Evolutionary conservation across 2,797 vertebrate genomes (phyloP), one percentile per base, ranked within the genome.

Genomic region (Chrysolophus pictus): DNA sequence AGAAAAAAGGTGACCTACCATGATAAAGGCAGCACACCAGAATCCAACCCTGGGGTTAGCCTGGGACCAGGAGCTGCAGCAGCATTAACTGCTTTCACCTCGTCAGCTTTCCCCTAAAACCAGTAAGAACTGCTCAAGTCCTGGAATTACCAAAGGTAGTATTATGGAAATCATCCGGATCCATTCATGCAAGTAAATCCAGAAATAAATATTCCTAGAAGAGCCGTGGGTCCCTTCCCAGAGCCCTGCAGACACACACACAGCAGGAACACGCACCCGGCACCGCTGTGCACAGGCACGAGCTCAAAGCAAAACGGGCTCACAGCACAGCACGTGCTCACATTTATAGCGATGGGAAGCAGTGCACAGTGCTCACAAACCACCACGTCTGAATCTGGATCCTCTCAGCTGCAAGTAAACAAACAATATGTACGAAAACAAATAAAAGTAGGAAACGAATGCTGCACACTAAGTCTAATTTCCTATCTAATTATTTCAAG

Each of bases 281-380:
- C 26, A 28, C 71, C 16, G 28, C 23, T 10, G 23, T 28, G 21
- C 51, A 10, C 47, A 5, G 18, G 33, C 39, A 10, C 24, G 1
- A 28, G 31, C 58, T 46, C 42, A 47, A 21, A 22, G 55, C 29
- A 19, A 35, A 19, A 9, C 1, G 6, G 6, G 29, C 9, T 1
- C 29, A 8, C 13, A 2, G 28, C 17, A 41, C 17, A 62, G 10
- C 26, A 62, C 5, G 5, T 9, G 69, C 69, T 56, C n/a, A 5
- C 5, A 46, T 46, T 12, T 1, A 2, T 0, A 14, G 9, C 29
- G 5, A 18, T 0, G 21, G 29, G 10, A 23, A 35, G 21, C 0
- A 2, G 41, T 3, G 11, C 55, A 17, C 18, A 17, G 37, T 0
- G 31, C 3, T 31, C 41, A 2, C 4, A 10, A 26, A 3, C 14